Evolutionary conservation across 92 coral and sea anemone genomes (phyloP).

Genomic region (Galaxea fascicularis): DNA sequence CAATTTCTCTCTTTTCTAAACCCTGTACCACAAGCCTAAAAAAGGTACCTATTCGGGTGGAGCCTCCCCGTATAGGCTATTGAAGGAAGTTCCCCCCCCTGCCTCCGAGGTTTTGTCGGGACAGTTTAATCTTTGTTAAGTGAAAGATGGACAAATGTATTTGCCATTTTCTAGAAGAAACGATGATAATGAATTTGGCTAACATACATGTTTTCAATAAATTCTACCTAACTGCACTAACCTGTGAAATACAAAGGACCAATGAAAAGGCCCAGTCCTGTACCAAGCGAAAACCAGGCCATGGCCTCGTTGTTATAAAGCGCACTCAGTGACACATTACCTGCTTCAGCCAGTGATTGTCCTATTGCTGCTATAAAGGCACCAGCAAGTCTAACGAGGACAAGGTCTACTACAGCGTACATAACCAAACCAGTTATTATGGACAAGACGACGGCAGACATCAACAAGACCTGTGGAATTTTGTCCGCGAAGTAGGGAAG

Average conservation of each 20-base stretch:
- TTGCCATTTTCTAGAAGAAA: no score
- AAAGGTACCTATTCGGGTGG: no score
- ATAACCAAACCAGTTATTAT: background rate
- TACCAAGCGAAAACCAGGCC: background rate
- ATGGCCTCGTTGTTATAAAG: background rate
- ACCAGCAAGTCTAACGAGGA: background rate
- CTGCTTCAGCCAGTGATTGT: background rate
- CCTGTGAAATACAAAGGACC: conserved; percentile 1
- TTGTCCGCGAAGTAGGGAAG: background rate
- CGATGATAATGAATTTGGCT: no score
- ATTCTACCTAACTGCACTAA: no score
- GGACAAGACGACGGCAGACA: background rate
- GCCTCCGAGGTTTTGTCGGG: no score
- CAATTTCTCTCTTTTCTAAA: no score
- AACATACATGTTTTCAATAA: no score
- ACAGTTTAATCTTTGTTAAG: no score
- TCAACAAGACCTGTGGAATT: background rate
- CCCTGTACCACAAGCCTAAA: no score
- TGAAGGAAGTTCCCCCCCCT: no score
- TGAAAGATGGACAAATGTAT: no score
- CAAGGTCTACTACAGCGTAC: background rate
- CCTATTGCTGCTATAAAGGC: background rate
- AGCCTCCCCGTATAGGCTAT: no score
- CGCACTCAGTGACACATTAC: background rate
- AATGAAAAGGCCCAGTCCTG: background rate